Conservation (phyloP, 1,140 invertebrate species). For the Aphelinus certus region DNA sequence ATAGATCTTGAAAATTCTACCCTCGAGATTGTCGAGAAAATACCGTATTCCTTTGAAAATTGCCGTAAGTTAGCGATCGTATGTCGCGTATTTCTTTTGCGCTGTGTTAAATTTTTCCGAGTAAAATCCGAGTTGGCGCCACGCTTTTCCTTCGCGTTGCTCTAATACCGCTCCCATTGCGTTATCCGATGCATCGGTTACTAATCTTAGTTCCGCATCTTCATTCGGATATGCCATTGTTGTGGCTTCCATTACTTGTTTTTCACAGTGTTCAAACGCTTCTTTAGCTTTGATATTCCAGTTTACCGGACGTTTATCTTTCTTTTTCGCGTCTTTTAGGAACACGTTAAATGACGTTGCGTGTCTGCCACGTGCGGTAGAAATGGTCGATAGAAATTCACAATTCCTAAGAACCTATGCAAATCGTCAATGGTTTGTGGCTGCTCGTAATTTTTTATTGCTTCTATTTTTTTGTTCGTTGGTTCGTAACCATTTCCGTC, state of each 20-base stretch:
- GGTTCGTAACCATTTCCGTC: no score
- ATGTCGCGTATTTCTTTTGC: background rate
- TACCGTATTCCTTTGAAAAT: background rate
- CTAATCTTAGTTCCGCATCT: background rate
- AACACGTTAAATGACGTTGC: background rate
- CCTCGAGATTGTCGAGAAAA: background rate
- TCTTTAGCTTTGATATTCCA: background rate
- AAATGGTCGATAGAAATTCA: background rate
- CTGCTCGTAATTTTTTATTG: no score
- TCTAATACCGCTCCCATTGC: background rate
- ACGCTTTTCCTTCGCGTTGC: background rate
- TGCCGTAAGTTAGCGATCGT: background rate
- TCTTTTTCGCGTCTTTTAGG: background rate
- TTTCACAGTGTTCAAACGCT: background rate
- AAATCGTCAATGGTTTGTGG: no score
- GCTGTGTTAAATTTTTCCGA: background rate
- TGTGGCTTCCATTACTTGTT: background rate
- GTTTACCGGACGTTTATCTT: background rate
- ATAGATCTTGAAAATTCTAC: background rate
- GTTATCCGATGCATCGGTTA: constrained; percentile 12
- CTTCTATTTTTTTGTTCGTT: no score
- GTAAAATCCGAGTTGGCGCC: constrained; percentile 4
- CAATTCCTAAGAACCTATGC: background rate
- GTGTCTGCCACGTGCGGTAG: background rate
- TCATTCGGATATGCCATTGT: background rate